A percentile compares a stretch with the other conserved stretches of the same genome.
phyloP scores from a whole-genome alignment of 1,140 invertebrate genomes.

The Megathymus violae region DNA sequence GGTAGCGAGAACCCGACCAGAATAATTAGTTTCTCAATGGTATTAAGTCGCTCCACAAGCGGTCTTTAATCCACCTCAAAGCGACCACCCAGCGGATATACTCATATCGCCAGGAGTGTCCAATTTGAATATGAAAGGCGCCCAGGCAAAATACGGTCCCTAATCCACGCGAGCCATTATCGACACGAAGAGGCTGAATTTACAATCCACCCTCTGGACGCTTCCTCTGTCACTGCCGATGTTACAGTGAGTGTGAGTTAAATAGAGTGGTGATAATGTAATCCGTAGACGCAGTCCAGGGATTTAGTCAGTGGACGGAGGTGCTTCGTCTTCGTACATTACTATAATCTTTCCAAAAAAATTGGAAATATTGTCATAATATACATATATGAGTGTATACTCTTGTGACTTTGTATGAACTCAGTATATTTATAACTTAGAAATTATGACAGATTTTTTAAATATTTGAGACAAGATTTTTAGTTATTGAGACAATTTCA shows the following conservation, averaged over 20 bases:
- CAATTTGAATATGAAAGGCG: conserved; percentile 31
- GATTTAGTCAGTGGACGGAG: not conserved
- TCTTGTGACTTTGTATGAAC: too few species aligned
- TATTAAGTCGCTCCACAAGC: not conserved
- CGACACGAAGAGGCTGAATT: conserved; percentile 27
- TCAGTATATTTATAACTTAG: too few species aligned
- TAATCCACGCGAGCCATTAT: conserved; percentile 29
- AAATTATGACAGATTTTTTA: too few species aligned
- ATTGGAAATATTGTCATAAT: too few species aligned
- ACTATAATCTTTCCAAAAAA: not conserved
- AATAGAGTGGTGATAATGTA: not conserved
- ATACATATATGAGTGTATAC: too few species aligned
- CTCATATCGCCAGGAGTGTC: not conserved
- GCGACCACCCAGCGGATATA: conserved; percentile 18
- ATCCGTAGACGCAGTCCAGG: not conserved
- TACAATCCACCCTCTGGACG: conserved; percentile 18
- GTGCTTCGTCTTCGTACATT: not conserved
- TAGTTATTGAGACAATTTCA: too few species aligned
- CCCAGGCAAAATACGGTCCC: conserved; percentile 19
- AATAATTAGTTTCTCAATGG: too few species aligned
- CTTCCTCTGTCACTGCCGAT: not conserved
- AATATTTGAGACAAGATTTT: too few species aligned
- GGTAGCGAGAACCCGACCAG: not conserved
- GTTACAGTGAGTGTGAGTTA: not conserved
- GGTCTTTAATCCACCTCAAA: conserved; percentile 24